Conservation (phyloP, 2,113 vertebrate genomes). For the Gnathonemus longibarbis region DNA sequence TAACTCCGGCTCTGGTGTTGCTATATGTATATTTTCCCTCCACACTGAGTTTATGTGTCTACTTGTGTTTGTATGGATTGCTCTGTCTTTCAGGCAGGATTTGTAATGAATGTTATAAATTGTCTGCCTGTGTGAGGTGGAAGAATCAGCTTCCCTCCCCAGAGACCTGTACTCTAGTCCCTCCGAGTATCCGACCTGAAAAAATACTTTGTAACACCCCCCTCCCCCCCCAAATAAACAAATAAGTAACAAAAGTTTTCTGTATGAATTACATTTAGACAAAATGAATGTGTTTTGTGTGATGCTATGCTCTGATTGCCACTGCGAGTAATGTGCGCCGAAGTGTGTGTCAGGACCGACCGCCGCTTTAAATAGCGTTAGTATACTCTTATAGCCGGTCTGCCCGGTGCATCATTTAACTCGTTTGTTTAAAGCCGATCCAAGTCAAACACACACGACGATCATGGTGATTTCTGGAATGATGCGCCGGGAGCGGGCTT, state of each 20-base stretch:
- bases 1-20: background rate
- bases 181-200: background rate
- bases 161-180: background rate
- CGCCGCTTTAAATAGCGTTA: background rate
- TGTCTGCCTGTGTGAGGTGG: background rate
- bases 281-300: background rate
- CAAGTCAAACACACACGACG: background rate
- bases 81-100: background rate
- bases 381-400: background rate
- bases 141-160: background rate
- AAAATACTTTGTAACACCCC: background rate
- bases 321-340: background rate
- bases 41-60: background rate
- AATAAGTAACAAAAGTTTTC: background rate
- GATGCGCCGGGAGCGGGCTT: background rate
- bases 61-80: slow-evolving; percentile 10
- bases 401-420: background rate
- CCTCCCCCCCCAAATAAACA: too few species aligned
- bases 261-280: background rate
- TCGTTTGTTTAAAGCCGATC: background rate
- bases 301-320: background rate
- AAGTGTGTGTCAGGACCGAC: background rate
- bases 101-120: background rate
- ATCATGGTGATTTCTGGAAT: background rate
- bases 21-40: background rate